Evolutionary conservation across 1,140 invertebrate genomes (phyloP).

Genomic region (Macrostomum lignano): DNA sequence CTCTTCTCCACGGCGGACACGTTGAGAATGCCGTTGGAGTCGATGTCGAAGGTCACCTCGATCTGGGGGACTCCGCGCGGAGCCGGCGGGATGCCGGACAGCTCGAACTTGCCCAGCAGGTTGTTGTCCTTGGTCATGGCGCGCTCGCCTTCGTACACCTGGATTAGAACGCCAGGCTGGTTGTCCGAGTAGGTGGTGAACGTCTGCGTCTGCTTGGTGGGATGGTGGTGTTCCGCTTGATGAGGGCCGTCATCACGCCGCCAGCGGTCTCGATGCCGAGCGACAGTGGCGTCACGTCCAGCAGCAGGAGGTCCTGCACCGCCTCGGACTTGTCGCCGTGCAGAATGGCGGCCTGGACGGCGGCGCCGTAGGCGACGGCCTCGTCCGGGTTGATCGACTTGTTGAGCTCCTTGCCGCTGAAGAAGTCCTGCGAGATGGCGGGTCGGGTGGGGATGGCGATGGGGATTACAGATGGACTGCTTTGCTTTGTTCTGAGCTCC

Average conservation of each 20-base stretch:
- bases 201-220: constrained; percentile 79
- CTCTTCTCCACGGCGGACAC: constrained; percentile 32
- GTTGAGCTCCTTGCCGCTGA: constrained; percentile 80
- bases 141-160: constrained; percentile 34
- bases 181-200: constrained; percentile 90
- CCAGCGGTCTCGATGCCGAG: constrained; percentile 86
- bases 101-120: constrained; percentile 64
- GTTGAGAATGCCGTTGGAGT: constrained; percentile 32
- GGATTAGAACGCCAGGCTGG: constrained; percentile 43
- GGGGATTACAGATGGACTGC: too few relatives aligned
- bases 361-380: constrained; percentile 45
- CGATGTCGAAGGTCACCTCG: constrained; percentile 36
- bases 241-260: constrained; percentile 74
- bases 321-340: constrained; percentile 73
- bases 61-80: constrained; percentile 67
- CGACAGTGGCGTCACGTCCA: constrained; percentile 73
- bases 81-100: constrained; percentile 71
- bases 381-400: constrained; percentile 37
- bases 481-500: too few relatives aligned
- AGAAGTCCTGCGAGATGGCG: too few relatives aligned
- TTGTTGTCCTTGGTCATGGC: constrained; percentile 41
- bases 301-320: constrained; percentile 55
- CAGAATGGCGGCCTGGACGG: constrained; percentile 51
- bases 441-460: too few relatives aligned
- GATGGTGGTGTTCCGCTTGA: constrained; percentile 80